phyloP scores from a whole-genome alignment of 2,888 invertebrate species.

The Phragmatobia fuliginosa region DNA sequence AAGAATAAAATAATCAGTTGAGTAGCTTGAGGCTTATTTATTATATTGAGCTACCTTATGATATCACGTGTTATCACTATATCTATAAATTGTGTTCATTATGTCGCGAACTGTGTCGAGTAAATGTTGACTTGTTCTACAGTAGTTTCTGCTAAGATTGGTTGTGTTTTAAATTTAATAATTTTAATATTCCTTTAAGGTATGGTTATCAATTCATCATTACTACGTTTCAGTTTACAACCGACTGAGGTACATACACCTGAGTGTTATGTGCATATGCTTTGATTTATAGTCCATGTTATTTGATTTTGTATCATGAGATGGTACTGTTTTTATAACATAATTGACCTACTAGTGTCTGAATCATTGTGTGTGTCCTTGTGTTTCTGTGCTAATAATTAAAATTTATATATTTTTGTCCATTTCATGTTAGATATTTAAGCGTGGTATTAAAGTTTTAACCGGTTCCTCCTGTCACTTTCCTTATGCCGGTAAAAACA shows the following conservation, averaged over 20 bases:
- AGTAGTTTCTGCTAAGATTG: slow-evolving; percentile 45
- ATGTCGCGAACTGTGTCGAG: slow-evolving; percentile 67
- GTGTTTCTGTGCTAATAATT: slow-evolving; percentile 17
- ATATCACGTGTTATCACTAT: slow-evolving; percentile 79
- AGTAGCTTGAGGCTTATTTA: slow-evolving; percentile 49
- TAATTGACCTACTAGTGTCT: slow-evolving; percentile 11
- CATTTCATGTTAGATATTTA: slow-evolving; percentile 11
- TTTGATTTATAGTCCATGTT: slow-evolving; percentile 19
- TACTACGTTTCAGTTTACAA: slow-evolving; percentile 73
- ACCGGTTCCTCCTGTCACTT: slow-evolving; percentile 44
- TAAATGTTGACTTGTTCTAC: slow-evolving; percentile 67
- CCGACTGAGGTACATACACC: slow-evolving; percentile 63
- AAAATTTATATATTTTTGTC: slow-evolving; percentile 9
- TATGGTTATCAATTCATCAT: slow-evolving; percentile 44
- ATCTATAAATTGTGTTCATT: slow-evolving; percentile 79
- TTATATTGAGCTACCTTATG: slow-evolving; percentile 72
- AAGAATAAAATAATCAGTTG: slow-evolving; percentile 12
- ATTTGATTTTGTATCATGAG: slow-evolving; percentile 11
- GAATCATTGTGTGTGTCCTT: slow-evolving; percentile 22
- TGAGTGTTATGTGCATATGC: slow-evolving; percentile 16
- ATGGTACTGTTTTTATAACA: slow-evolving; percentile 18
- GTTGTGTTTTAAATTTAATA: slow-evolving; percentile 18
- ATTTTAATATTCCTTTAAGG: slow-evolving; percentile 13
- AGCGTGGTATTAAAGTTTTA: slow-evolving; percentile 17
- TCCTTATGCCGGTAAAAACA: slow-evolving; percentile 28